phyloP scores from a whole-genome alignment of 2,113 vertebrate genomes.

The Misgurnus anguillicaudatus region DNA sequence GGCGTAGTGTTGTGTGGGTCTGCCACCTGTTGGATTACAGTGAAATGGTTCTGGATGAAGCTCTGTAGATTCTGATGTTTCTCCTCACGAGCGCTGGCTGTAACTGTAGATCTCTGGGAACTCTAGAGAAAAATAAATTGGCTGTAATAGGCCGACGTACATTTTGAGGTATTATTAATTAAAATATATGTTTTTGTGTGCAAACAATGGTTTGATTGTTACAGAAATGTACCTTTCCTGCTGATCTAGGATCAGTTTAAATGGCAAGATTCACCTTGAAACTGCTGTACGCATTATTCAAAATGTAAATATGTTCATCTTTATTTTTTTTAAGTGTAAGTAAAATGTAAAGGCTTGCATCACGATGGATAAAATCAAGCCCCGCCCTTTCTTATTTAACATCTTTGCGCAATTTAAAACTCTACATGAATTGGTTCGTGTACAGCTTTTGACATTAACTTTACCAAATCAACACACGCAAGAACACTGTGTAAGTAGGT shows the following conservation, averaged over 20 bases:
- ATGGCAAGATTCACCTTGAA: neutral
- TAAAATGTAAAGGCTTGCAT: no score
- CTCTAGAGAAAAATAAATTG: neutral
- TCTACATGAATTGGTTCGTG: no score
- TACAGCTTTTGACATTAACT: no score
- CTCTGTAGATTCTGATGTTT: neutral
- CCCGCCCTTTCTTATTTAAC: no score
- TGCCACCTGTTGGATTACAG: slow-evolving; percentile 78
- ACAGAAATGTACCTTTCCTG: neutral
- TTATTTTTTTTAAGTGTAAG: no score
- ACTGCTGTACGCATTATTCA: no score
- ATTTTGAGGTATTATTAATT: slow-evolving; percentile 2
- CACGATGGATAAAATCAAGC: no score
- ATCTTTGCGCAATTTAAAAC: no score
- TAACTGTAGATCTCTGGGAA: slow-evolving; percentile 15
- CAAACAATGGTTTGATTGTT: neutral
- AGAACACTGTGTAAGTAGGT: no score
- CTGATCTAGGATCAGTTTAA: neutral
- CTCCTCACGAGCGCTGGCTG: neutral
- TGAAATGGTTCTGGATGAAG: slow-evolving; percentile 52
- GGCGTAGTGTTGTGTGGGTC: slow-evolving; percentile 67
- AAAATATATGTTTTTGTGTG: neutral
- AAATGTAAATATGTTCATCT: no score
- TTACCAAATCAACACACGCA: no score
- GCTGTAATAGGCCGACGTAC: neutral